Evolutionary conservation across 1,140 invertebrate species (phyloP).

Genomic region (Drosophila ficusphila): DNA sequence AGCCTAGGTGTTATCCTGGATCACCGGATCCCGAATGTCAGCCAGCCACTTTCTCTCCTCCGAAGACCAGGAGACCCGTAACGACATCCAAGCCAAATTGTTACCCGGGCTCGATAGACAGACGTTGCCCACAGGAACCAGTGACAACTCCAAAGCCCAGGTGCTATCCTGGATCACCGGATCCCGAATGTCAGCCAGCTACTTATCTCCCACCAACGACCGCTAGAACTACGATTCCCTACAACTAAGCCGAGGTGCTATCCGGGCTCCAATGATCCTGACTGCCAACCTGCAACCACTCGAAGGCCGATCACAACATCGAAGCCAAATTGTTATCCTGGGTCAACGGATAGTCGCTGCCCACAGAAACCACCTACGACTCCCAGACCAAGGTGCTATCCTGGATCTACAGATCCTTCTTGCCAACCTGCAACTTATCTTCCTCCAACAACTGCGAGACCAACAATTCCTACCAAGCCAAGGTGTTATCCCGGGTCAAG

Average conservation of each 20-base stretch:
- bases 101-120: conserved; percentile 36
- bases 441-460: conserved; percentile 4
- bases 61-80: background rate
- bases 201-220: conserved; percentile 51
- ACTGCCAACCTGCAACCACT: conserved; percentile 18
- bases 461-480: conserved; percentile 7
- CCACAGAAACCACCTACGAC: conserved; percentile 2
- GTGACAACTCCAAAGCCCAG: conserved; percentile 69
- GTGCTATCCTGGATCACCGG: conserved; percentile 42
- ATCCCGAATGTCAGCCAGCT: conserved; percentile 82
- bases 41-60: background rate
- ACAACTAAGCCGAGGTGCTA: conserved; percentile 63
- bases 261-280: conserved; percentile 70
- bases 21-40: conserved; percentile 25
- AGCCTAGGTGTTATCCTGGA: conserved; percentile 40
- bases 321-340: conserved; percentile 30
- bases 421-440: conserved; percentile 26
- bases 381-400: conserved; percentile 36
- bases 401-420: conserved; percentile 27
- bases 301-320: conserved; percentile 23
- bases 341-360: conserved; percentile 29
- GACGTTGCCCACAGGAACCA: conserved; percentile 55
- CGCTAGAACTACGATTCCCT: background rate
- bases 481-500: conserved; percentile 41
- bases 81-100: conserved; percentile 56